Percentiles rank a stretch among this genome's conserved stretches.
phyloP scores from a whole-genome alignment of 2,888 invertebrate genomes.

The Adineta ricciae region DNA sequence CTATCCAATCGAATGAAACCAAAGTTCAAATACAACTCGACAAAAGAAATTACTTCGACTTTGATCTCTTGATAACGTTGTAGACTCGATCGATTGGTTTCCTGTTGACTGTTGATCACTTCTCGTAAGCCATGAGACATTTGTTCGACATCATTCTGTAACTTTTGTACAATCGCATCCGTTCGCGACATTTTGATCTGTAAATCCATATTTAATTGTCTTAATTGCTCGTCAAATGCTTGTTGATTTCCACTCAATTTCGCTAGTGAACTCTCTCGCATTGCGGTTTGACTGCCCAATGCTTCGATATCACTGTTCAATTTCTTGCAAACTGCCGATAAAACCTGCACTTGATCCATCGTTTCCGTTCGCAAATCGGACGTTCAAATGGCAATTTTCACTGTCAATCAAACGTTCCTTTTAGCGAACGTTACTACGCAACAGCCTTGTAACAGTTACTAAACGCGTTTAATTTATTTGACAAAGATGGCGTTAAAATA shows the following conservation, averaged over 20 bases:
- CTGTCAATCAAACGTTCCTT: not conserved
- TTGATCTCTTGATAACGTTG: constrained; percentile 30
- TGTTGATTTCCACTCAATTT: not conserved
- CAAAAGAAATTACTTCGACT: constrained; percentile 24
- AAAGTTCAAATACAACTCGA: no score
- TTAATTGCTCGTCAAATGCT: not conserved
- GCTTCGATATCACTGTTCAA: constrained; percentile 31
- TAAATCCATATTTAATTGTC: constrained; percentile 29
- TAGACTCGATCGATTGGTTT: constrained; percentile 17
- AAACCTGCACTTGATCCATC: constrained; percentile 22
- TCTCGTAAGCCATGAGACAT: constrained; percentile 23
- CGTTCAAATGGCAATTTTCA: not conserved
- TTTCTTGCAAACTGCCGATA: constrained; percentile 33
- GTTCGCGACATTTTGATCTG: constrained; percentile 25
- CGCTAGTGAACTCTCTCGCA: not conserved
- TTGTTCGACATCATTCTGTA: constrained; percentile 16
- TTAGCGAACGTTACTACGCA: not conserved
- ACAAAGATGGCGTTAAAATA: not conserved
- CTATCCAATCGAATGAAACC: not conserved
- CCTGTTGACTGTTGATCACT: constrained; percentile 15
- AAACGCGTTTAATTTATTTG: not conserved
- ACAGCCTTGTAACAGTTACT: not conserved
- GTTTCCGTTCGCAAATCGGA: no score
- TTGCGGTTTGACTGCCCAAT: constrained; percentile 8
- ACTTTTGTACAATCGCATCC: constrained; percentile 23